phyloP scores from a whole-genome alignment of 1,140 invertebrate species.

The Heliconius melpomene region DNA sequence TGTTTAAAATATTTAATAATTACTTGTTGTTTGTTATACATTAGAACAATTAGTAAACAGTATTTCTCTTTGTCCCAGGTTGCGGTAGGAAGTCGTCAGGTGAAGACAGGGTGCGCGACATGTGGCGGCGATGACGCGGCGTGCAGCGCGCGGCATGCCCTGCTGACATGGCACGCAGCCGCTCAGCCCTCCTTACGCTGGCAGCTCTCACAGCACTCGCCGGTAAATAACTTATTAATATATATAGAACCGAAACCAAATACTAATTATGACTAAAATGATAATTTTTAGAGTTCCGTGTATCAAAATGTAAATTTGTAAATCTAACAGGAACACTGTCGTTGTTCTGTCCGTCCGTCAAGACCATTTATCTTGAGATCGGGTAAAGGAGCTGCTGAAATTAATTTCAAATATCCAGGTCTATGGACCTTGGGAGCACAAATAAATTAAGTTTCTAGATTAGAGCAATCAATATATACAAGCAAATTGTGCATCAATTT shows the following conservation, averaged over 20 bases:
- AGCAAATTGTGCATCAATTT: no score
- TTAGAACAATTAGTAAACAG: neutral
- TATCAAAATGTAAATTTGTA: no score
- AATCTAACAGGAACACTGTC: no score
- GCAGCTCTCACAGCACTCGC: slow-evolving; percentile 75
- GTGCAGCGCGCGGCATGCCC: slow-evolving; percentile 69
- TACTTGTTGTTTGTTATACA: no score
- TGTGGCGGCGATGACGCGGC: slow-evolving; percentile 72
- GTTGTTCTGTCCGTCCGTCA: no score
- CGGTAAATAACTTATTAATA: slow-evolving; percentile 47
- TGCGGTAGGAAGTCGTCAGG: slow-evolving; percentile 41
- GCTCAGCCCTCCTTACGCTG: slow-evolving; percentile 74
- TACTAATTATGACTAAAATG: neutral
- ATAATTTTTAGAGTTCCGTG: neutral
- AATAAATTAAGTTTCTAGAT: no score
- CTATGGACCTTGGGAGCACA: no score
- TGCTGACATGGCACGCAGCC: slow-evolving; percentile 77
- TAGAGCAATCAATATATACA: no score
- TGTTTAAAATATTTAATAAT: no score
- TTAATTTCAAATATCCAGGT: no score
- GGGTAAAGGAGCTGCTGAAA: no score
- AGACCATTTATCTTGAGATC: no score
- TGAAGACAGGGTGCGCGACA: slow-evolving; percentile 44
- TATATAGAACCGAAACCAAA: neutral
- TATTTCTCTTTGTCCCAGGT: slow-evolving; percentile 41